Evolutionary conservation across 2,797 vertebrate genomes (phyloP).

Genomic region (Microctenopoma steveboyesi): DNA sequence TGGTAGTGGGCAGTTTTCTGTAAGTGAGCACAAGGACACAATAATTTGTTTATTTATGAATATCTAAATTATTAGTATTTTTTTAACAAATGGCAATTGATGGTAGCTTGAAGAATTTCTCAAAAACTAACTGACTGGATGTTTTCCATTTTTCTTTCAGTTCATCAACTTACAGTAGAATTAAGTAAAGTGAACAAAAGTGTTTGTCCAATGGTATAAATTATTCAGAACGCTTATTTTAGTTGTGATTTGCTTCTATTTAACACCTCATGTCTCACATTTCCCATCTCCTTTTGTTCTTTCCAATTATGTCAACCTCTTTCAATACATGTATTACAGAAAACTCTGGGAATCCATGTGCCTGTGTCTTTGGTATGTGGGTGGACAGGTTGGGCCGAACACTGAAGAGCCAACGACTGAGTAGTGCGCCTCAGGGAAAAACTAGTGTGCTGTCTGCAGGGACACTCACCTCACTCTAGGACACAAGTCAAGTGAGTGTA

Average conservation of each 20-base stretch:
- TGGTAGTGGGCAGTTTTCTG: no score
- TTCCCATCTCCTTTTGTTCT: not conserved
- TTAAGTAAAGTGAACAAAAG: no score
- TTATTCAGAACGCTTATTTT: not conserved
- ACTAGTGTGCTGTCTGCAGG: constrained; percentile 5
- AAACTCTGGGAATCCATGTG: not conserved
- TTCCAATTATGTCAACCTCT: not conserved
- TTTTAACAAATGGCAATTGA: no score
- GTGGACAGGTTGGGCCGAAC: constrained; percentile 1
- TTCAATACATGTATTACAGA: not conserved
- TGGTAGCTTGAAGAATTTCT: no score
- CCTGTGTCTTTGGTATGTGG: not conserved
- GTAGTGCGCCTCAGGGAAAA: constrained; percentile 9
- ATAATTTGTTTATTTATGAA: no score
- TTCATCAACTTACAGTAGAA: no score
- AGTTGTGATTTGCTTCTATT: no score
- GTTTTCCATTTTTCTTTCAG: no score
- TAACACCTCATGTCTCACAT: not conserved
- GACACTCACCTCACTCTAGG: not conserved
- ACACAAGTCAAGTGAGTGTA: not conserved
- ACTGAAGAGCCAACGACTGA: constrained; percentile 6
- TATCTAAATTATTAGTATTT: no score
- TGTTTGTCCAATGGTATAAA: no score
- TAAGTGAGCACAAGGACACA: no score
- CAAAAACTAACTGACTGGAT: no score